A percentile compares a stretch with the other conserved stretches of the same genome.
These are phyloP conservation scores for Tetraneura akinire DNA, from an alignment of 1,140 invertebrate genomes.

Conservation along the genomic window DNA sequence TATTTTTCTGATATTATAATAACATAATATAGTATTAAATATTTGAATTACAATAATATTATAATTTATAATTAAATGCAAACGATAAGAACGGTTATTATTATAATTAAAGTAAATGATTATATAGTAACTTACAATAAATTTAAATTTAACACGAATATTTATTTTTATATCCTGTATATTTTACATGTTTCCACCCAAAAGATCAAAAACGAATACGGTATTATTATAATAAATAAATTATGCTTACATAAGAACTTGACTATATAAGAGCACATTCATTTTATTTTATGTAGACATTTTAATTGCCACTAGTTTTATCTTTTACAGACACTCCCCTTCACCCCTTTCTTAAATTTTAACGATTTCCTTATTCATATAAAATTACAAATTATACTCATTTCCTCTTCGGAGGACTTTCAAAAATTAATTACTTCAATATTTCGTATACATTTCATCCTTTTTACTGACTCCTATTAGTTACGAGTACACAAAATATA, in stretches of 20 bases:
- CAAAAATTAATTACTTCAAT: not conserved
- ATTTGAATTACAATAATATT: too few relatives aligned
- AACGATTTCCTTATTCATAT: slow-evolving; percentile 25
- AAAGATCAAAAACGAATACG: not conserved
- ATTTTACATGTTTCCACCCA: not conserved
- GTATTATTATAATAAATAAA: slow-evolving; percentile 5
- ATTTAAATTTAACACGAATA: too few relatives aligned
- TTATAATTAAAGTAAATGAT: too few relatives aligned
- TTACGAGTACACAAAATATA: too few relatives aligned
- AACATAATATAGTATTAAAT: too few relatives aligned
- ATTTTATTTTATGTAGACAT: slow-evolving; percentile 29
- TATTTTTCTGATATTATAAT: too few relatives aligned
- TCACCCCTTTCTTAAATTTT: not conserved
- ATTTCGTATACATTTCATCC: not conserved
- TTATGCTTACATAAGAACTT: slow-evolving; percentile 22
- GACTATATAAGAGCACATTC: not conserved
- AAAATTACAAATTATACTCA: not conserved
- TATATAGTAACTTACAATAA: too few relatives aligned
- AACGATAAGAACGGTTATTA: too few relatives aligned
- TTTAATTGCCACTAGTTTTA: slow-evolving; percentile 32
- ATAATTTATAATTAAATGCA: too few relatives aligned
- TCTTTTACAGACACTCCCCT: slow-evolving; percentile 30
- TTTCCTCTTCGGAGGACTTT: not conserved
- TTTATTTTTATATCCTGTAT: too few relatives aligned
- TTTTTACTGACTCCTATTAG: too few relatives aligned